These are phyloP conservation scores for Diplolepis rosae DNA, from an alignment of 2,888 invertebrate species.

Conservation along the genomic window DNA sequence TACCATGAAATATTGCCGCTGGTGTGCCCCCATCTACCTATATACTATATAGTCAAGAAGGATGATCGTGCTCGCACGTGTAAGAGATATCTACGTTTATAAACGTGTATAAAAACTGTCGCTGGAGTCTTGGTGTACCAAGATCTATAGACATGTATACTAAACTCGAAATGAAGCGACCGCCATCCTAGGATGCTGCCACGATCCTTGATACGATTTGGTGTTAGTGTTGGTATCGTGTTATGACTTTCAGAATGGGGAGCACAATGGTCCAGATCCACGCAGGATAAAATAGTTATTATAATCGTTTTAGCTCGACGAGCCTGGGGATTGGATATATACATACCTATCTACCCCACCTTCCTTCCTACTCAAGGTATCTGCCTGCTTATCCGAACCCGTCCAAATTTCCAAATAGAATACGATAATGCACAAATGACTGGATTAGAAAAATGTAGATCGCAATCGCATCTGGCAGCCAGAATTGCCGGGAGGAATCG, in stretches of 20 bases:
- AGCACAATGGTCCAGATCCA: conserved; percentile 73
- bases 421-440: conserved; percentile 59
- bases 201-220: conserved; percentile 30
- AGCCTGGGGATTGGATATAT: conserved; percentile 48
- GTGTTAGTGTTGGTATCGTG: conserved; percentile 68
- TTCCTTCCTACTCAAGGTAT: conserved; percentile 36
- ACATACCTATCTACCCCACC: conserved; percentile 41
- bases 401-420: conserved; percentile 50
- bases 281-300: conserved; percentile 74
- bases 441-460: conserved; percentile 62
- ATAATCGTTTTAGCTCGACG: conserved; percentile 70
- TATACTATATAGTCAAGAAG: conserved; percentile 19
- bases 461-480: conserved; percentile 49
- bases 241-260: conserved; percentile 73
- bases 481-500: conserved; percentile 18
- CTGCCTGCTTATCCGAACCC: conserved; percentile 38
- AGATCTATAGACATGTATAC: conserved; percentile 39
- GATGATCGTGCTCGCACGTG: conserved; percentile 30
- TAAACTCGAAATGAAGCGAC: conserved; percentile 44
- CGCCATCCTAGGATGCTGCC: conserved; percentile 39
- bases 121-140: conserved; percentile 28
- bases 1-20: conserved; percentile 71
- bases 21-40: conserved; percentile 46
- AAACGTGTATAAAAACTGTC: conserved; percentile 8
- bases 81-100: conserved; percentile 18